Conservation (phyloP, 1,140 invertebrate genomes). For the Cydia pomonella region DNA sequence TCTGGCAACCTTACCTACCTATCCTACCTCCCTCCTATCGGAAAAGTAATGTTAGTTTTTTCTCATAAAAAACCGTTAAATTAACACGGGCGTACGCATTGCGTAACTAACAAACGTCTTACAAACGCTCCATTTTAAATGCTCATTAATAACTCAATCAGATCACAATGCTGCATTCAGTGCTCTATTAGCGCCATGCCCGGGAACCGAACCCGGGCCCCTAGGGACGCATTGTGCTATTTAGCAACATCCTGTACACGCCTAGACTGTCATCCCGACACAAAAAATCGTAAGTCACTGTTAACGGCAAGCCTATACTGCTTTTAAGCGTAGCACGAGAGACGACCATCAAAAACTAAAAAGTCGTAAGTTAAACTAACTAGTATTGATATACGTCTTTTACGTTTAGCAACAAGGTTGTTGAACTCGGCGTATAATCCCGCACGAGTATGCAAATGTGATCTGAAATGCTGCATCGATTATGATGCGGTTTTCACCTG, state of each 20-base stretch:
- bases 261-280: neutral
- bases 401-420: neutral
- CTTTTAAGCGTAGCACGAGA: neutral
- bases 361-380: neutral
- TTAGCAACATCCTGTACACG: conserved; percentile 31
- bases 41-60: no score
- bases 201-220: conserved; percentile 8
- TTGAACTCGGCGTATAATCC: conserved; percentile 16
- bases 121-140: neutral
- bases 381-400: neutral
- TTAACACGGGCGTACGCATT: neutral
- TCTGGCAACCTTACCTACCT: no score
- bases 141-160: conserved; percentile 24
- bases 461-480: conserved; percentile 29
- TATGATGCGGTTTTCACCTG: conserved; percentile 28
- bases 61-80: no score
- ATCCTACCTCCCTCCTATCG: no score
- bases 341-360: neutral
- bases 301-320: neutral
- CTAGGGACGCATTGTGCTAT: conserved; percentile 34
- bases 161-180: conserved; percentile 16
- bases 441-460: conserved; percentile 30
- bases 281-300: neutral
- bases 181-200: conserved; percentile 17
- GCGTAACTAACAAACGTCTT: neutral